Evolutionary conservation across 2,797 vertebrate genomes (phyloP).

Genomic region (Tenualosa ilisha): DNA sequence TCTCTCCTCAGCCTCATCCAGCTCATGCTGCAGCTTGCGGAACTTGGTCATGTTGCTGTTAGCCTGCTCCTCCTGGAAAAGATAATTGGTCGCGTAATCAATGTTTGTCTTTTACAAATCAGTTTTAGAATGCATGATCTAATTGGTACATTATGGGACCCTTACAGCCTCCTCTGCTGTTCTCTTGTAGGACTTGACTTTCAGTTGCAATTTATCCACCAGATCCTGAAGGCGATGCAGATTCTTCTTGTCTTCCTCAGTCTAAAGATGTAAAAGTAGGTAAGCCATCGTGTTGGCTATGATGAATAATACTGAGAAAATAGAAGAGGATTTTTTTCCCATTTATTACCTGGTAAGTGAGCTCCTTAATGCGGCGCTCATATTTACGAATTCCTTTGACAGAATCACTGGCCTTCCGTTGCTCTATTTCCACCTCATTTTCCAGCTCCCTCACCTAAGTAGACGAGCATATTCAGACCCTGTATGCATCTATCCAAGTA

Average conservation of each 20-base stretch:
- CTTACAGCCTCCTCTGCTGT: slow-evolving; percentile 56
- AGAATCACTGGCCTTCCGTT: slow-evolving; percentile 43
- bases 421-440: slow-evolving; percentile 63
- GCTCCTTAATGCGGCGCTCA: slow-evolving; percentile 54
- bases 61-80: slow-evolving; percentile 80
- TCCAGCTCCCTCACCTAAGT: slow-evolving; percentile 65
- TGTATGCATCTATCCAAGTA: no score
- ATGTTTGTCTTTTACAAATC: no score
- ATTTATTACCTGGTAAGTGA: slow-evolving; percentile 12
- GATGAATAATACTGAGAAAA: neutral
- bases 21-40: slow-evolving; percentile 84
- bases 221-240: slow-evolving; percentile 57
- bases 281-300: neutral
- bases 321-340: no score
- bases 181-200: slow-evolving; percentile 62
- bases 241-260: slow-evolving; percentile 61
- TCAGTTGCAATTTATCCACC: slow-evolving; percentile 60
- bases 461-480: neutral
- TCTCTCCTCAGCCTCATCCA: slow-evolving; percentile 79
- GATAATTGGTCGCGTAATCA: neutral
- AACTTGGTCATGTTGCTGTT: slow-evolving; percentile 83
- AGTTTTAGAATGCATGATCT: neutral
- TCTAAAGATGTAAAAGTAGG: slow-evolving; percentile 37
- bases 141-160: neutral
- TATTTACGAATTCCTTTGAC: slow-evolving; percentile 55